Conservation (phyloP, 1,140 invertebrate genomes). For the Anoplophora glabripennis region DNA sequence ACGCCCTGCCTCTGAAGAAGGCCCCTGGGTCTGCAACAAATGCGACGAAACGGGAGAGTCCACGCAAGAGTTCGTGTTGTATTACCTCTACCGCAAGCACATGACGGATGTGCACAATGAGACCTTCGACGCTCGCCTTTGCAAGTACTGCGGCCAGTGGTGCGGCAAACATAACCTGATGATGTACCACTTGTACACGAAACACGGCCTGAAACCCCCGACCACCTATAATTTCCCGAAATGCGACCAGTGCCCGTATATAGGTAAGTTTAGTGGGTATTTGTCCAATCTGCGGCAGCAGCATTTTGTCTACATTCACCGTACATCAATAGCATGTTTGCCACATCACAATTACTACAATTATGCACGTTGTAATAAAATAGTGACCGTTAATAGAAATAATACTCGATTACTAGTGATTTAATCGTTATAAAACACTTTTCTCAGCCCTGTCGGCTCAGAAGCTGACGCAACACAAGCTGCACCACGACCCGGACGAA, state of each 20-base stretch:
- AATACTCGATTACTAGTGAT: no score
- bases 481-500: constrained; percentile 53
- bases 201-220: constrained; percentile 73
- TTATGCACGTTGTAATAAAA: no score
- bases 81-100: constrained; percentile 75
- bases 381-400: no score
- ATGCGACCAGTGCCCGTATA: constrained; percentile 71
- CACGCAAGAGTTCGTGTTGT: constrained; percentile 68
- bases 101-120: constrained; percentile 78
- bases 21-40: constrained; percentile 53
- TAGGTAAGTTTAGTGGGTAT: constrained; percentile 51
- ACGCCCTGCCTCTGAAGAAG: constrained; percentile 41
- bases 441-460: constrained; percentile 56
- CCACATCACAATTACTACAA: no score
- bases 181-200: constrained; percentile 76
- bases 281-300: no score
- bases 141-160: constrained; percentile 80
- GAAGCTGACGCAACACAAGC: constrained; percentile 64
- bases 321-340: background rate
- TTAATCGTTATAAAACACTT: no score
- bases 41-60: constrained; percentile 53
- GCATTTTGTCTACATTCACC: no score
- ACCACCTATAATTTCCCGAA: constrained; percentile 69
- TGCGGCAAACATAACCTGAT: constrained; percentile 72
- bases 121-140: constrained; percentile 73